Evolutionary conservation across 2,888 invertebrate species (phyloP).

Genomic region (Agrochola macilenta): DNA sequence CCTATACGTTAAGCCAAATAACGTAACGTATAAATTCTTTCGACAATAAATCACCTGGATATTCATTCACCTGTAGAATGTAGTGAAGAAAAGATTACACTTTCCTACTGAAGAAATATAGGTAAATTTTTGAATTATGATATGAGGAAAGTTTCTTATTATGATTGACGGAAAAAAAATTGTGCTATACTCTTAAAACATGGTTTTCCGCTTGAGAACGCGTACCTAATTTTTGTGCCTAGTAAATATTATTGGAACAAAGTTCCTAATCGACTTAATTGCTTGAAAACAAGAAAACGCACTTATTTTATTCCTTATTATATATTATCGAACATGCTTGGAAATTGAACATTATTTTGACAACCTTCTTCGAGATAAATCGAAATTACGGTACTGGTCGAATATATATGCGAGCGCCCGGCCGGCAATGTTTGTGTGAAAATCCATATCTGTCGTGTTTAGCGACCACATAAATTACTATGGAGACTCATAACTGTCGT

Average conservation of each 20-base stretch:
- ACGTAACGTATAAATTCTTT: slow-evolving; percentile 7
- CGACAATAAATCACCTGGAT: slow-evolving; percentile 35
- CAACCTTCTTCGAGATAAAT: too few relatives aligned
- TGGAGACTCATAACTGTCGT: too few relatives aligned
- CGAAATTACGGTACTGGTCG: too few relatives aligned
- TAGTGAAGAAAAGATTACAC: slow-evolving; percentile 22
- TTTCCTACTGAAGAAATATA: not conserved
- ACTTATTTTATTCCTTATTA: not conserved
- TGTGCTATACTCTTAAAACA: not conserved
- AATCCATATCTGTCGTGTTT: too few relatives aligned
- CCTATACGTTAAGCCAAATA: slow-evolving; percentile 5
- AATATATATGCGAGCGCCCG: too few relatives aligned
- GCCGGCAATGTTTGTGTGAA: too few relatives aligned
- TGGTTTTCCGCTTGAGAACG: not conserved
- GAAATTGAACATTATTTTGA: too few relatives aligned
- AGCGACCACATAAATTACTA: too few relatives aligned
- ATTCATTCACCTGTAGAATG: slow-evolving; percentile 39
- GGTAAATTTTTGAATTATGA: slow-evolving; percentile 34
- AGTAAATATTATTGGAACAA: not conserved
- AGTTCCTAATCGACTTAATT: slow-evolving; percentile 1
- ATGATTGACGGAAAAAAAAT: not conserved
- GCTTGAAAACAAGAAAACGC: not conserved
- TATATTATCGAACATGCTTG: too few relatives aligned
- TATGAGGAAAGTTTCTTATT: slow-evolving; percentile 16
- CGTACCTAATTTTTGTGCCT: not conserved